Conservation (phyloP, 1,140 invertebrate species). For the Bombyx mori region DNA sequence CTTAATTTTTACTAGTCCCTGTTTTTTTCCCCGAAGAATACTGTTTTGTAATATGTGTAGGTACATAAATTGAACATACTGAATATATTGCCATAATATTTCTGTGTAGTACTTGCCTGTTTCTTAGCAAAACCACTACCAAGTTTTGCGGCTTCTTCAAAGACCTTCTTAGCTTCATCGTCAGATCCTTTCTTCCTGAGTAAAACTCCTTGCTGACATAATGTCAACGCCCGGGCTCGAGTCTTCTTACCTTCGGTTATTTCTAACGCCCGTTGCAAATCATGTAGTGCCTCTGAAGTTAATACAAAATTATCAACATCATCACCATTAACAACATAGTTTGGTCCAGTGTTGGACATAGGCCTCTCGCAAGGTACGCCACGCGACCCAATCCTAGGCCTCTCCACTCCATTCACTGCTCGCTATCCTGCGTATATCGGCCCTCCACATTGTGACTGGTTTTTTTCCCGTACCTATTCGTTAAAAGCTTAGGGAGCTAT, state of each 20-base stretch:
- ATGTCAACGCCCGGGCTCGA: constrained; percentile 78
- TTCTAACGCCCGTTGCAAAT: constrained; percentile 81
- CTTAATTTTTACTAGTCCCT: no score
- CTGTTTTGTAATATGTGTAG: not conserved
- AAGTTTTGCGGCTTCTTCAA: constrained; percentile 74
- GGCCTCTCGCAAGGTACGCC: no score
- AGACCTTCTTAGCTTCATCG: constrained; percentile 80
- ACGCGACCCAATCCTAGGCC: no score
- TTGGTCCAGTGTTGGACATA: no score
- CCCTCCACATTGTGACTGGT: no score
- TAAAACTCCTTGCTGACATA: constrained; percentile 85
- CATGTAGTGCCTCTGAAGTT: constrained; percentile 78
- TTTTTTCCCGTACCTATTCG: no score
- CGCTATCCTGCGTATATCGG: no score
- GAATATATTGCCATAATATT: not conserved
- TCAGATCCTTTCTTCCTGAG: constrained; percentile 72
- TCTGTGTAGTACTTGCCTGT: constrained; percentile 3
- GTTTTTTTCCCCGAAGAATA: not conserved
- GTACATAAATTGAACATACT: no score
- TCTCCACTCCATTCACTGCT: no score
- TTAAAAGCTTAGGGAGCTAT: no score
- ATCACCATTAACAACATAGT: no score
- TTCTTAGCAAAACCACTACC: constrained; percentile 9
- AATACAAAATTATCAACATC: not conserved
- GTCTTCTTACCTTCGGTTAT: constrained; percentile 74